Conservation (phyloP, 2,888 invertebrate genomes). For the Netelia fuscicornis region DNA sequence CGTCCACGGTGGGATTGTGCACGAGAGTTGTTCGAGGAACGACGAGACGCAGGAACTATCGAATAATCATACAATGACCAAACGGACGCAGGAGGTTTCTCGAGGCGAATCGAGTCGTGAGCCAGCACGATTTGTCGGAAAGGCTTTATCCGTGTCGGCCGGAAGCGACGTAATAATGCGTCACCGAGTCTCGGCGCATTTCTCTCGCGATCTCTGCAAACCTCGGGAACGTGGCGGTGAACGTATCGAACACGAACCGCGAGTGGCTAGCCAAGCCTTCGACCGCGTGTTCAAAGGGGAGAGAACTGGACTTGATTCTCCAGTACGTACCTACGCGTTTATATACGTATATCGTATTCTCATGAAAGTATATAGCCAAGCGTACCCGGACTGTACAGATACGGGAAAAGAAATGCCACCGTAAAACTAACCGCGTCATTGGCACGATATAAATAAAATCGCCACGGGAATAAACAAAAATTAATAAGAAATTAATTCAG, state of each 20-base stretch:
- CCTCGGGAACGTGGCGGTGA: conserved; percentile 27
- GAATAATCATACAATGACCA: conserved; percentile 23
- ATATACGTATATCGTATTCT: not conserved
- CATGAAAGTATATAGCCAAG: not conserved
- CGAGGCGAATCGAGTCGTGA: conserved; percentile 50
- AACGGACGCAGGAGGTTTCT: conserved; percentile 37
- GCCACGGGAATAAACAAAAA: not conserved
- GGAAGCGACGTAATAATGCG: conserved; percentile 71
- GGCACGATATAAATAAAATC: not conserved
- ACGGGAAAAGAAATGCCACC: conserved; percentile 5
- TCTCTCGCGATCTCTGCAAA: conserved; percentile 60
- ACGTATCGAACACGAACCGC: conserved; percentile 37
- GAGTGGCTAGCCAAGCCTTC: conserved; percentile 40
- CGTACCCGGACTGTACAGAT: not conserved
- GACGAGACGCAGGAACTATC: conserved; percentile 35
- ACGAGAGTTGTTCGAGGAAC: not conserved
- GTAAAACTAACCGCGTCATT: conserved; percentile 14
- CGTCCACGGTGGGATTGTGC: not conserved
- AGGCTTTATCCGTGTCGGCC: conserved; percentile 64
- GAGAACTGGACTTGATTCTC: conserved; percentile 25
- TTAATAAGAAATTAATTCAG: not conserved
- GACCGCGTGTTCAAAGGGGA: conserved; percentile 42
- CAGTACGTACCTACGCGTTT: not conserved
- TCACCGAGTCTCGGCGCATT: conserved; percentile 68
- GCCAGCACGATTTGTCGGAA: conserved; percentile 61